phyloP scores from a whole-genome alignment of 2,113 vertebrate genomes.

The Sorex fumeus region DNA sequence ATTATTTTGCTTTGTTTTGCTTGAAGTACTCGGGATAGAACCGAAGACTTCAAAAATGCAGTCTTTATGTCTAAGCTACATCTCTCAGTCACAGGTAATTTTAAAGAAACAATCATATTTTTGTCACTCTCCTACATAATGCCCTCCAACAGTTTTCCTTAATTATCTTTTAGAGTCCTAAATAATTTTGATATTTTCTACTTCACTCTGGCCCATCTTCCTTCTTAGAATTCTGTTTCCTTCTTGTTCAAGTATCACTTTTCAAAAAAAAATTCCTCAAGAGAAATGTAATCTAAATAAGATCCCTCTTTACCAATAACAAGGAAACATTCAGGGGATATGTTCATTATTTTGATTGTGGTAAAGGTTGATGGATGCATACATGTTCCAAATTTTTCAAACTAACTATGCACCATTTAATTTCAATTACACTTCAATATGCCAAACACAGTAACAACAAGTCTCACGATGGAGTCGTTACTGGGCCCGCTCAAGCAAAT shows the following conservation, averaged over 20 bases:
- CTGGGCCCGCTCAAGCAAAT: no score
- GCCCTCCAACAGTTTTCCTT: neutral
- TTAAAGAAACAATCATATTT: constrained; percentile 33
- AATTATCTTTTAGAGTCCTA: neutral
- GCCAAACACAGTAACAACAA: no score
- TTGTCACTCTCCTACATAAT: constrained; percentile 3
- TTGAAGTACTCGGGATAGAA: no score
- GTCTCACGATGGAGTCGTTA: no score
- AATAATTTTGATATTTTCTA: neutral
- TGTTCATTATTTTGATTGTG: constrained; percentile 37
- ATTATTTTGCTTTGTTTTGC: no score
- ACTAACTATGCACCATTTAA: neutral
- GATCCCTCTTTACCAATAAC: neutral
- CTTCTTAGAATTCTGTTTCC: neutral
- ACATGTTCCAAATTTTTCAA: constrained; percentile 44
- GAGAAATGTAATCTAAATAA: constrained; percentile 52
- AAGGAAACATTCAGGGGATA: neutral
- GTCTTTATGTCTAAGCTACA: no score
- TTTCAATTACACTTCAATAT: constrained; percentile 12
- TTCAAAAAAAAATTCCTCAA: constrained; percentile 58
- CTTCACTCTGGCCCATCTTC: neutral
- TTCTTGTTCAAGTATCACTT: constrained; percentile 19
- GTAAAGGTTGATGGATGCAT: neutral
- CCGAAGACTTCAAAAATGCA: no score
- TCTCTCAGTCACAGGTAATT: no score